Evolutionary conservation across 2,888 invertebrate genomes (phyloP), one percentile per base, ranked within the genome.

Genomic region (Arrhopalites spinosus): DNA sequence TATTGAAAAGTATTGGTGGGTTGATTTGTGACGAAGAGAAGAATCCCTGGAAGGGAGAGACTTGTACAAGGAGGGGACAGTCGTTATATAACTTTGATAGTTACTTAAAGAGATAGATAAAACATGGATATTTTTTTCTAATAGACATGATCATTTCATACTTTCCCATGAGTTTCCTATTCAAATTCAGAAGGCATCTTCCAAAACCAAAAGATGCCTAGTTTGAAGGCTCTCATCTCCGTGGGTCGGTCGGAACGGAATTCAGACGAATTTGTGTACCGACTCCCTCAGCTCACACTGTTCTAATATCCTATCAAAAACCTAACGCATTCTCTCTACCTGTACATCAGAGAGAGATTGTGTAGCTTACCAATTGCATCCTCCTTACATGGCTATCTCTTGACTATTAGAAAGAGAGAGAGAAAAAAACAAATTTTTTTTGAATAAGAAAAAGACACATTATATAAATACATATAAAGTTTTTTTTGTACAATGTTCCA

Each of bases 111-210:
- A 25, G 7, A 11, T 56, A 20, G 73, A 47, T 73, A 73, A n/a
- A 73, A 73, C 73, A 73, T 27, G 36, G 36, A n/a, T n/a, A n/a
- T n/a, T n/a, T 29, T 74, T 68, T 59, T 13, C 66, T 73, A 73
- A 64, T 64, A 73, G 67, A 66, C 59, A 59, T 43, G 67, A 74
- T 74, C 74, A 73, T 74, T 59, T 73, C 73, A 74, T 74, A 20
- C 68, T 67, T 70, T 73, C 73, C 73, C 73, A 73, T 73, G 67
- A 43, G 63, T 36, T 71, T 68, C 69, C 43, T 25, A 77, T 77
- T 77, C 74, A 77, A 77, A 77, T 77, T 77, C 77, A 64, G 56
- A 66, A 70, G 66, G 67, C 74, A 67, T 74, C 66, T 25, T 23
- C 36, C n/a, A n/a, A n/a, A n/a, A n/a, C n/a, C n/a, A n/a, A n/a